phyloP scores from a whole-genome alignment of 2,797 vertebrate species.

The Tangara arthus region DNA sequence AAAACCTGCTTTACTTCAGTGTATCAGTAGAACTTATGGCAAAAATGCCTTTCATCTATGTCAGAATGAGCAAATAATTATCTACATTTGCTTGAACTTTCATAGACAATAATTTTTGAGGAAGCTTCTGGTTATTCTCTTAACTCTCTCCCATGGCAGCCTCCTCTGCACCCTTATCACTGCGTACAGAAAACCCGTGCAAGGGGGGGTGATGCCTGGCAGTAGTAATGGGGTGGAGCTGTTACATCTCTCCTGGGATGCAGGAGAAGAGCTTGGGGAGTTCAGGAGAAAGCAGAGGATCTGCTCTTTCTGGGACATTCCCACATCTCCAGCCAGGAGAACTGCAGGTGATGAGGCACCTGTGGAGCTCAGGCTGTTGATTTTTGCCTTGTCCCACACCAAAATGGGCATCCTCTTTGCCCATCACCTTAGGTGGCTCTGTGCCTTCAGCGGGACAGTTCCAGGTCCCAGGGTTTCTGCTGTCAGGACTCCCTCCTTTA shows the following conservation, averaged over 20 bases:
- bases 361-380: not conserved
- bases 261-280: not conserved
- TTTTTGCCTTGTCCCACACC: not conserved
- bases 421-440: not conserved
- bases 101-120: not conserved
- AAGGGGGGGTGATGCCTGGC: no score
- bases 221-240: not conserved
- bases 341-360: not conserved
- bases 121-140: not conserved
- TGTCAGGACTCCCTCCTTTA: not conserved
- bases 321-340: not conserved
- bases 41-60: not conserved
- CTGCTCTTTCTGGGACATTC: not conserved
- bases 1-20: not conserved
- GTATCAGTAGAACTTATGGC: not conserved
- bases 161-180: not conserved
- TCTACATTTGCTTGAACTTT: not conserved
- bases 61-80: not conserved
- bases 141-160: not conserved
- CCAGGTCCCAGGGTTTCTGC: not conserved
- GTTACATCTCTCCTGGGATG: not conserved
- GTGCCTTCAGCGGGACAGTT: not conserved
- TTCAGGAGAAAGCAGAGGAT: not conserved
- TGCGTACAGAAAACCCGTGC: accelerated
- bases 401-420: not conserved